phyloP scores from a whole-genome alignment of 2,888 invertebrate genomes.

The Conomelus anceps region DNA sequence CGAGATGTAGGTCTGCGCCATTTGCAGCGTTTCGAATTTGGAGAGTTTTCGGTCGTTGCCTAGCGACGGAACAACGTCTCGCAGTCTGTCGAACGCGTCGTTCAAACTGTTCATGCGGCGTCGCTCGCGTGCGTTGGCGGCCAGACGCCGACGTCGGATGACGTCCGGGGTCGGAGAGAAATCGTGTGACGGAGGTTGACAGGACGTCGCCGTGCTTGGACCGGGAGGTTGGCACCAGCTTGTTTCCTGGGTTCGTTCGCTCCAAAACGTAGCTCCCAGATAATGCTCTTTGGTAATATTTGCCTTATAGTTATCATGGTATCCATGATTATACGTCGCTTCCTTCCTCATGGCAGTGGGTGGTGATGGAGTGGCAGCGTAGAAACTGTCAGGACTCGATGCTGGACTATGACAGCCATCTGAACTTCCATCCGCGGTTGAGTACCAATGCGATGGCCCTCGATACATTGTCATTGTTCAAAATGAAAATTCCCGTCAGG shows the following conservation, averaged over 20 bases:
- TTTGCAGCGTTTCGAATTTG: conserved; percentile 69
- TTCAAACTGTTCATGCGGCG: conserved; percentile 66
- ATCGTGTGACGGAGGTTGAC: not conserved
- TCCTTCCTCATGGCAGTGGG: not conserved
- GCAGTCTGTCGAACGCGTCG: conserved; percentile 62
- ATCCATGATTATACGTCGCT: not conserved
- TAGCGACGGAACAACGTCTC: conserved; percentile 64
- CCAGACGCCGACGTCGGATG: conserved; percentile 54
- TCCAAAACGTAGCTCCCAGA: not conserved
- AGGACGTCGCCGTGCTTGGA: not conserved
- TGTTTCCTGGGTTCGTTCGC: not conserved
- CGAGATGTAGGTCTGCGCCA: conserved; percentile 68
- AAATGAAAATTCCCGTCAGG: not conserved
- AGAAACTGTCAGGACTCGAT: conserved; percentile 25
- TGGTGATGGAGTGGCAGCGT: conserved; percentile 16
- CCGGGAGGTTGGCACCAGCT: not conserved
- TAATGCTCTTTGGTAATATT: not conserved
- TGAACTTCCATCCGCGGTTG: conserved; percentile 14
- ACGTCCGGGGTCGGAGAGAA: conserved; percentile 38
- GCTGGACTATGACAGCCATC: conserved; percentile 24
- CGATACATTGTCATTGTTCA: not conserved
- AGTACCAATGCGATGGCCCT: not conserved
- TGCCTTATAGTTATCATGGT: not conserved
- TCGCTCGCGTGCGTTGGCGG: conserved; percentile 65
- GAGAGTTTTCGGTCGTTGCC: conserved; percentile 63